These are phyloP conservation scores for Notiomystis cincta DNA, from an alignment of 2,113 vertebrate species.

Conservation along the genomic window DNA sequence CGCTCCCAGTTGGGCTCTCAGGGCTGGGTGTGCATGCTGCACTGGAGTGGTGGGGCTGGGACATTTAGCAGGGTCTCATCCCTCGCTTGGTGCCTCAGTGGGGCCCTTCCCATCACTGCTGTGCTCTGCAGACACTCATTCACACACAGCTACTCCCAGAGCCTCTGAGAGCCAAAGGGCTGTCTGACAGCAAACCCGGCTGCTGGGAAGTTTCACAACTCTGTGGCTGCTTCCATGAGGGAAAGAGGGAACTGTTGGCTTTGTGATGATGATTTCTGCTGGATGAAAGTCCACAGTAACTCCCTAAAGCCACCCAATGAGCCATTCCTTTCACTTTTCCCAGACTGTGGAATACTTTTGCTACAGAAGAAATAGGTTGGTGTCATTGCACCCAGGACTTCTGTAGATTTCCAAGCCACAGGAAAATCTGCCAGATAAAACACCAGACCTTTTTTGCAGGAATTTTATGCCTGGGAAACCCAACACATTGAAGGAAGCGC, in stretches of 20 bases:
- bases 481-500: not conserved
- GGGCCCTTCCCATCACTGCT: not conserved
- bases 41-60: not conserved
- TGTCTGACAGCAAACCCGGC: not conserved
- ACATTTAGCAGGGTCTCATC: not conserved
- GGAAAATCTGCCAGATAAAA: not conserved
- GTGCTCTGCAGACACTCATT: not conserved
- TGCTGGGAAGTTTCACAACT: not conserved
- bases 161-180: not conserved
- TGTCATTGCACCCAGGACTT: not conserved
- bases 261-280: no score
- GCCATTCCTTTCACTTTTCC: not conserved
- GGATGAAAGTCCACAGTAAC: not conserved
- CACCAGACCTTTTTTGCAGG: not conserved
- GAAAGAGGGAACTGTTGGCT: not conserved
- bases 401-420: not conserved
- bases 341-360: not conserved
- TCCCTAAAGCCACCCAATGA: not conserved
- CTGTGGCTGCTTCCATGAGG: not conserved
- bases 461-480: not conserved
- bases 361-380: not conserved
- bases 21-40: not conserved
- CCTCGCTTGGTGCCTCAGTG: rapidly evolving
- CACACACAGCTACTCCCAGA: not conserved
- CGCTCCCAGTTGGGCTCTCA: not conserved